Percentiles rank a stretch among this genome's conserved stretches.
Conservation (phyloP, 2,797 vertebrate genomes). For the Fratercula arctica region DNA sequence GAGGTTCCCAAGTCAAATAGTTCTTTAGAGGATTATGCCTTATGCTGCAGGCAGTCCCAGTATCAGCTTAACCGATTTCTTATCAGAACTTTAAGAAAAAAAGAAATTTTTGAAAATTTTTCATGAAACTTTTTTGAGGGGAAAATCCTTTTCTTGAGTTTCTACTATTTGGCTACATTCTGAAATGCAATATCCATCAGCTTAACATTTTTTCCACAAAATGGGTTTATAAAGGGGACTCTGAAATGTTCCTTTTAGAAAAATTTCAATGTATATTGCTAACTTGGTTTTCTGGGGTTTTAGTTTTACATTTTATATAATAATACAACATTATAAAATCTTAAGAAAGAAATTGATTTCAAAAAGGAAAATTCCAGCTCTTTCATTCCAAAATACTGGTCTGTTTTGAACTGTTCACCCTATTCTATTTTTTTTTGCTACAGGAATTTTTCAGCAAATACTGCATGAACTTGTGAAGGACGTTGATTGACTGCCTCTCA, state of each 20-base stretch:
- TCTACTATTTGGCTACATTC: neutral
- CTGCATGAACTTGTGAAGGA: neutral
- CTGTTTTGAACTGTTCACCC: neutral
- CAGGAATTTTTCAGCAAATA: neutral
- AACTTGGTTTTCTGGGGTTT: neutral
- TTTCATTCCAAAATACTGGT: neutral
- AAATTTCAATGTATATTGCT: neutral
- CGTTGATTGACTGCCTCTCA: neutral
- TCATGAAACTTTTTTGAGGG: neutral
- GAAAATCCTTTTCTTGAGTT: neutral
- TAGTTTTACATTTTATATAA: neutral
- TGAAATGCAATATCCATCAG: neutral
- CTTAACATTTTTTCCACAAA: neutral
- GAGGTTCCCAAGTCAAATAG: neutral
- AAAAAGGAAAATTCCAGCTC: neutral
- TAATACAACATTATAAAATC: neutral
- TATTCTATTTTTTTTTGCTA: neutral
- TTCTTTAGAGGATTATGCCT: slow-evolving; percentile 30
- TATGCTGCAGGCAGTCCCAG: neutral
- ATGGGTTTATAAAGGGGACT: neutral
- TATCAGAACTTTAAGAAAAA: neutral
- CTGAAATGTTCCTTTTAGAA: neutral
- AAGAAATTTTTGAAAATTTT: neutral
- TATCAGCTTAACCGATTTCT: neutral
- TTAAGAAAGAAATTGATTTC: neutral